Evolutionary conservation across 2,113 vertebrate species (phyloP), one percentile per base, ranked within the genome.

Genomic region (Carassius gibelio): DNA sequence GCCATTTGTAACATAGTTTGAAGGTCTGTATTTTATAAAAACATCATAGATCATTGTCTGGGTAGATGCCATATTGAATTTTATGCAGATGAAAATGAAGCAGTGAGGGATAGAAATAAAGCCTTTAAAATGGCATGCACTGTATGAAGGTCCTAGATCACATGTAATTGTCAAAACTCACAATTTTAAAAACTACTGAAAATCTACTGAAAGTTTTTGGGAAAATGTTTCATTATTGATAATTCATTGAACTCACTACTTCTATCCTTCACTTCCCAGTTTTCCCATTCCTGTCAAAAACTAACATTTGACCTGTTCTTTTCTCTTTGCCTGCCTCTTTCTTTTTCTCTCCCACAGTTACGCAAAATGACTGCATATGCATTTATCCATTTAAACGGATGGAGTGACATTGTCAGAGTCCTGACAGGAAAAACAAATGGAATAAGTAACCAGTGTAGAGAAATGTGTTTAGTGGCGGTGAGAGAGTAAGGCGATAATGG

Each of bases 401-500:
- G 14, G 69, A 50, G 78, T 64, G 77, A 34, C 62, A 62, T 34
- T 36, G 61, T 68, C 14, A 17, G 64, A 23, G 19, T 66, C 59
- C 45, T 50, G 71, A 81, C 48, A 75, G 15, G 45, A 52, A 17
- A 72, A 76, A 82, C 21, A 76, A 82, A 82, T 82, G 79, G 36
- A 52, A 75, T 82, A 75, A 48, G 85, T 86, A 82, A 82, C 66
- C 26, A 26, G 71, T 26, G 48, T 19, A 38, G 81, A 84, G 52
- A 84, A 84, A 75, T 61, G 69, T 64, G 61, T 61, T 84, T 85
- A 74, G 50, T 68, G 77, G 26, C n/a, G 52, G 48, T 69, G 75
- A 83, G 87, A 81, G 81, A 79, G 64, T 19, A 75, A 48, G 81
- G 68, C 19, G 52, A 57, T 89, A 80, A 83, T 83, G 83, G 82